These are phyloP conservation scores for Coracopsis vasa DNA, from an alignment of 2,113 vertebrate species.

Conservation along the genomic window DNA sequence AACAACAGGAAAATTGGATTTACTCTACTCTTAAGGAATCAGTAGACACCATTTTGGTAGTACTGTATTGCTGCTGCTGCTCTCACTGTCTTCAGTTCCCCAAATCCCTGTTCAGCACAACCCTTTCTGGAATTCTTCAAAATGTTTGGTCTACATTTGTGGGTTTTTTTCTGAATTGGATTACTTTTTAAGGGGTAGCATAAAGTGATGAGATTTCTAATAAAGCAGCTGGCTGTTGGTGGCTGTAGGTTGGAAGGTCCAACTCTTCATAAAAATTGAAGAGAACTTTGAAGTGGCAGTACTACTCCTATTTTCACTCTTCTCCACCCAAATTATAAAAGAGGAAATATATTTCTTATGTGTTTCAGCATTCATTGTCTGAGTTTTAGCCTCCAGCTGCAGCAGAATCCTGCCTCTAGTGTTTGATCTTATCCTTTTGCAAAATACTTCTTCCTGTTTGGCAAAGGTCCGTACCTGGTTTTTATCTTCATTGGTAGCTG, in stretches of 20 bases:
- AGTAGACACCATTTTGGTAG: neutral
- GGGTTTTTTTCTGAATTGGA: neutral
- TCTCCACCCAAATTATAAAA: neutral
- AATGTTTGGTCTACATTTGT: neutral
- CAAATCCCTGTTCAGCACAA: neutral
- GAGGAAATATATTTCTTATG: neutral
- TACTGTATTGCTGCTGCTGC: neutral
- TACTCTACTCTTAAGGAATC: neutral
- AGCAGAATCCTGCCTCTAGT: neutral
- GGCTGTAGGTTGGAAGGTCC: neutral
- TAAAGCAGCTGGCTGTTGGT: neutral
- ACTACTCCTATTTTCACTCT: neutral
- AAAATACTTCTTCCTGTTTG: conserved; percentile 11
- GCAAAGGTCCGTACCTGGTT: neutral
- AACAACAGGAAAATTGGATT: neutral
- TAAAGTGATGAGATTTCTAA: neutral
- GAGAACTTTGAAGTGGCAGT: neutral
- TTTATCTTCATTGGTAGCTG: neutral
- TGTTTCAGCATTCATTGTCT: neutral
- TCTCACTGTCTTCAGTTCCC: neutral
- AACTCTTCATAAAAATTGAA: neutral
- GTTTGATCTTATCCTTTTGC: neutral
- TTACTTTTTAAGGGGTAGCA: neutral
- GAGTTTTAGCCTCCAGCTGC: neutral
- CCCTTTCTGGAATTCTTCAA: neutral